Percentiles rank a stretch among this genome's conserved stretches.
Evolutionary conservation across 1,140 invertebrate genomes (phyloP).

Genomic region (Globodera rostochiensis): DNA sequence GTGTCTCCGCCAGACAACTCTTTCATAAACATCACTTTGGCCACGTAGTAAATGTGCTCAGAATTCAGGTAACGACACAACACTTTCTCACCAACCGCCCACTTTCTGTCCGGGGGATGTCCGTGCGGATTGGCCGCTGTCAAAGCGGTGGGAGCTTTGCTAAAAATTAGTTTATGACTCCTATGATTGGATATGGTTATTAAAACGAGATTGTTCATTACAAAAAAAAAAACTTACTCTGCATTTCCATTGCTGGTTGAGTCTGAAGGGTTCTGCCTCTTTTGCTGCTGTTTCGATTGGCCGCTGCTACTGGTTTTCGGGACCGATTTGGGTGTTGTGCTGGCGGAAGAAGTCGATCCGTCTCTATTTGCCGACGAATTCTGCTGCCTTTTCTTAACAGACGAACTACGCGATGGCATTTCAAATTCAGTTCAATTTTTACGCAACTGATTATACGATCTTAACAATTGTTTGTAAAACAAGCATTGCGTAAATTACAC

Average conservation of each 20-base stretch:
- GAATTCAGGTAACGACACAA: conserved; percentile 35
- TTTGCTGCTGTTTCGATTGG: not conserved
- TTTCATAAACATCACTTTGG: conserved; percentile 35
- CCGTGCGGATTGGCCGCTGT: not conserved
- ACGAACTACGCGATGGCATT: conserved; percentile 13
- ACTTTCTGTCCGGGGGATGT: conserved; percentile 23
- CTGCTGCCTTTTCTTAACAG: conserved; percentile 3
- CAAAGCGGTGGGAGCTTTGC: conserved; percentile 2
- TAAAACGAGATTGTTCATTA: too few species aligned
- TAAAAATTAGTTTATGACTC: too few species aligned
- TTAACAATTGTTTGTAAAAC: too few species aligned
- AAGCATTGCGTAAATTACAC: too few species aligned
- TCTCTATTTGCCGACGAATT: not conserved
- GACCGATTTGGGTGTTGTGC: conserved; percentile 3
- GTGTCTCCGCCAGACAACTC: conserved; percentile 28
- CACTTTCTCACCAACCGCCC: conserved; percentile 26
- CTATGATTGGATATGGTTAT: not conserved
- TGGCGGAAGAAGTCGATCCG: conserved; percentile 1
- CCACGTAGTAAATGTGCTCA: conserved; percentile 38
- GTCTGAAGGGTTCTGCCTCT: not conserved
- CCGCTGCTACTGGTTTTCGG: not conserved
- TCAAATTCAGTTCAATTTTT: not conserved
- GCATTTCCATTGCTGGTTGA: not conserved
- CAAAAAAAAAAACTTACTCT: not conserved
- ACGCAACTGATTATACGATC: not conserved